Conservation (phyloP, 1,140 invertebrate species). For the Ceratina calcarata region DNA sequence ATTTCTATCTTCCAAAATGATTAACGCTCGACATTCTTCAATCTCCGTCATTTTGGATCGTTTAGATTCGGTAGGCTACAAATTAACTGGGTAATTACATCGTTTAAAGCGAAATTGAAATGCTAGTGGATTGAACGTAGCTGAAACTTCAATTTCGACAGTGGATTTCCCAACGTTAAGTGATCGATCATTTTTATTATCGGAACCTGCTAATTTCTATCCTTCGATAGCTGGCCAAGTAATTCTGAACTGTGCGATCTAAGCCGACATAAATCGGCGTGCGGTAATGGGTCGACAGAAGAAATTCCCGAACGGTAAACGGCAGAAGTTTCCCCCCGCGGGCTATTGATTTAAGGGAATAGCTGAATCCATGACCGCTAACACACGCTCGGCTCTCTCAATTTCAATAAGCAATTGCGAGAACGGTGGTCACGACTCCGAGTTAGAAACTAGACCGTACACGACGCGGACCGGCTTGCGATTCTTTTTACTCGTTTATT, state of each 20-base stretch:
- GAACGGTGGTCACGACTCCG: constrained; percentile 42
- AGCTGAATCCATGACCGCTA: constrained; percentile 38
- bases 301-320: constrained; percentile 32
- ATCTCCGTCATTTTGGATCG: no score
- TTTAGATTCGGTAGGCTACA: no score
- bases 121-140: no score
- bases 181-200: not conserved
- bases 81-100: no score
- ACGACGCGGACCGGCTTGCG: not conserved
- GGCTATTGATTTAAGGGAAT: constrained; percentile 49
- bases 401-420: constrained; percentile 52
- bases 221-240: not conserved
- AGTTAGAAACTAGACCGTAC: constrained; percentile 44
- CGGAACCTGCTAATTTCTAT: not conserved
- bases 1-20: not conserved
- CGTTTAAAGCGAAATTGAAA: no score
- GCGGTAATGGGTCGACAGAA: constrained; percentile 29
- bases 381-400: constrained; percentile 41
- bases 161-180: not conserved
- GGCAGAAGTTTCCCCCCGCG: constrained; percentile 17
- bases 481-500: constrained; percentile 4
- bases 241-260: constrained; percentile 26
- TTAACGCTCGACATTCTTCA: not conserved
- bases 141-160: no score
- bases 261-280: constrained; percentile 10